These are phyloP conservation scores for Omphaloscelis lunosa DNA, from an alignment of 2,888 invertebrate species.

Conservation along the genomic window DNA sequence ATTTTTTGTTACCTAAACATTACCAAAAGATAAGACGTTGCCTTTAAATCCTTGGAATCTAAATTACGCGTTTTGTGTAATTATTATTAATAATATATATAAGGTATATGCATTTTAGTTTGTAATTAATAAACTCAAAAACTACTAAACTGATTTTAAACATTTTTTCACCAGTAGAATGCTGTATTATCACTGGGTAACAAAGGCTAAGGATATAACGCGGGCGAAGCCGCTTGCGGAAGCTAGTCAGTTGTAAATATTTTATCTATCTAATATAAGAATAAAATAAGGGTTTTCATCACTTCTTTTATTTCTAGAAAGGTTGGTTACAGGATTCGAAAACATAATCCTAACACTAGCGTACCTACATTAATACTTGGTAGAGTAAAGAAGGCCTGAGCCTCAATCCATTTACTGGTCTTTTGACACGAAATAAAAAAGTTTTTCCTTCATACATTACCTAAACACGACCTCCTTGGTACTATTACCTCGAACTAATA, in stretches of 20 bases:
- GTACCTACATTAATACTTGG: constrained; percentile 2
- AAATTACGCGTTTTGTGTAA: not conserved
- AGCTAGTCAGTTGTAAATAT: too few relatives aligned
- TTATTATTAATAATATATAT: not conserved
- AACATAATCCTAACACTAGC: constrained; percentile 6
- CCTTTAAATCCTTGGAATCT: too few relatives aligned
- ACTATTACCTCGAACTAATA: constrained; percentile 38
- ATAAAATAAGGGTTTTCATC: not conserved
- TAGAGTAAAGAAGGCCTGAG: constrained; percentile 19
- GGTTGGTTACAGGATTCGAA: not conserved
- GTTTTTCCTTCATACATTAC: constrained; percentile 28
- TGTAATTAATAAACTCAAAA: too few relatives aligned
- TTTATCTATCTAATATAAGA: not conserved
- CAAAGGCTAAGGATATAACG: too few relatives aligned
- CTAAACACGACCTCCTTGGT: constrained; percentile 9
- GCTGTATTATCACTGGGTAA: too few relatives aligned
- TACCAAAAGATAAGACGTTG: not conserved
- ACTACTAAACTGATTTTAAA: too few relatives aligned
- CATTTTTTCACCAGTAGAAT: too few relatives aligned
- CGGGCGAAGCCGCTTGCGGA: too few relatives aligned
- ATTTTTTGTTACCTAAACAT: not conserved
- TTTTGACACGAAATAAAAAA: constrained; percentile 32
- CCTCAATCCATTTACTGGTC: constrained; percentile 45
- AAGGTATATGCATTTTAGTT: too few relatives aligned
- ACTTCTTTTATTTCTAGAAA: not conserved